Evolutionary conservation across 1,140 invertebrate genomes (phyloP), one percentile per base, ranked within the genome.

Genomic region (Anagrus nilaparvatae): DNA sequence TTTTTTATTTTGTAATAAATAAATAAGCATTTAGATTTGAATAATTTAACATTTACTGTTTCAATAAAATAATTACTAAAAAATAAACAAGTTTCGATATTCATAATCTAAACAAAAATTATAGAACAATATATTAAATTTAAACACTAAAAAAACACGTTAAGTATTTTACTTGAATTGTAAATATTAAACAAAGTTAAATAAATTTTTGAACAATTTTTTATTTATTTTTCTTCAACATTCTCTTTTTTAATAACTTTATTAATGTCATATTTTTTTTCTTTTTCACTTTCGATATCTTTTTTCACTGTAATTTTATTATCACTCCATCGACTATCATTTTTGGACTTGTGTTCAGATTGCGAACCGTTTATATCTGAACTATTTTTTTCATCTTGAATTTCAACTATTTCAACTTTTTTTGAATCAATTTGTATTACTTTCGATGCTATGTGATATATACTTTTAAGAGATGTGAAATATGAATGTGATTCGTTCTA

Each of bases 291-390:
- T 3, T 63, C 62, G 3, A 20, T 13, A 39, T 69, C 66, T 39
- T 61, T 67, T 33, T 67, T 67, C 2, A 63, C 34, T 10, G 45
- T 44, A 21, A 55, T 34, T 40, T 67, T 69, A 37, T 53, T 63
- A 20, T 69, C 66, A 18, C 66, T 61, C 66, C 66, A 69, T 46
- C 66, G 54, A n/a, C 57, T 64, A 40, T 69, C 66, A 16, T 52
- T 55, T 49, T 69, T 69, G 12, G 55, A 63, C 45, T 69, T 69
- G 12, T 44, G 55, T 24, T 69, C 66, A 25, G 41, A 31, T 32
- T 63, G 65, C 0, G 66, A 58, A 5, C 66, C 66, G 18, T 69
- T 69, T 13, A 67, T 46, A 48, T 69, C 65, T 16, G 46, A 42
- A 3, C 52, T 34, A 30, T 52, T 38, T 44, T 65, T 69, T 38